These are phyloP conservation scores for Eurystomus glaucurus DNA, from an alignment of 2,797 vertebrate species.

Conservation along the genomic window DNA sequence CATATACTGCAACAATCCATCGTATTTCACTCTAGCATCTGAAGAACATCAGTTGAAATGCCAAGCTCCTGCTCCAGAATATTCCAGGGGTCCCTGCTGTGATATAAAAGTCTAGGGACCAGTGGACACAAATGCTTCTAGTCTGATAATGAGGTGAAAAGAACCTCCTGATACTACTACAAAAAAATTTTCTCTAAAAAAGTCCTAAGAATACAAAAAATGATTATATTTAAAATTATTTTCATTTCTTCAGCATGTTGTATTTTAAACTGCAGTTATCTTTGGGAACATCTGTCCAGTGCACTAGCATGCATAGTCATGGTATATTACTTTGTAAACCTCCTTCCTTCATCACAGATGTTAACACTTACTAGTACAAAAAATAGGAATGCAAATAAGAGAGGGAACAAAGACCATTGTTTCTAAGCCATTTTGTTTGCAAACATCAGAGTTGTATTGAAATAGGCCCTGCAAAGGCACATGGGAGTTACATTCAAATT, in stretches of 20 bases:
- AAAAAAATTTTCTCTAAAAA: neutral
- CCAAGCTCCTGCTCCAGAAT: neutral
- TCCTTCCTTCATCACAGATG: neutral
- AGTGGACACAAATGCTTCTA: accelerated
- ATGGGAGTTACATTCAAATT: neutral
- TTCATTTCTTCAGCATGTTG: neutral
- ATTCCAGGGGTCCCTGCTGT: neutral
- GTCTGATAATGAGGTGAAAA: neutral
- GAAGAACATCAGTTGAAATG: neutral
- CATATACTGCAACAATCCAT: accelerated
- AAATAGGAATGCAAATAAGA: neutral
- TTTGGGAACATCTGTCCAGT: neutral
- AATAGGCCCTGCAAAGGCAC: neutral
- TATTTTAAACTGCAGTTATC: neutral
- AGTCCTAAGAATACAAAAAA: neutral
- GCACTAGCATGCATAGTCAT: accelerated
- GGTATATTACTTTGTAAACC: neutral
- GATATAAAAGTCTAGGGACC: neutral
- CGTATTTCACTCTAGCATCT: neutral
- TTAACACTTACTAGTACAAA: neutral
- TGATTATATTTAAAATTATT: neutral
- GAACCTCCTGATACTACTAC: neutral
- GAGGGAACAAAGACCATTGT: neutral
- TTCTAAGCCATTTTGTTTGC: neutral
- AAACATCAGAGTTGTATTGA: neutral